Base-by-base conservation (phyloP, 2,113 vertebrate genomes). In the Neoarius graeffei region DNA sequence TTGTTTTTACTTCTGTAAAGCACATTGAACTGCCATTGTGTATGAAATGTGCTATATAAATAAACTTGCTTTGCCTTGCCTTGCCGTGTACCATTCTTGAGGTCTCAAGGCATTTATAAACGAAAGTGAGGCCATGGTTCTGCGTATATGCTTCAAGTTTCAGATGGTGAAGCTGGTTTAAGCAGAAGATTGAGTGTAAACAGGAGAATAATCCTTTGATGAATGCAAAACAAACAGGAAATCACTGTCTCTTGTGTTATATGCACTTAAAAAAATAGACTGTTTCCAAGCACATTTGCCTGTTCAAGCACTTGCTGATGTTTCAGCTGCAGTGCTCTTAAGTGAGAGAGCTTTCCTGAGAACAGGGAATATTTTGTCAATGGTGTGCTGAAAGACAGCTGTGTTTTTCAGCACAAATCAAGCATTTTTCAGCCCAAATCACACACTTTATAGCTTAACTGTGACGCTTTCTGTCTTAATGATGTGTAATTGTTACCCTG, bases 381-480 rank as follows among this genome's bases (percentile, higher is more conserved):
- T 25, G 10, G 11, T 60, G 64, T 73, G 50, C 35, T 71, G 52
- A 73, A 42, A 87, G 86, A 71, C 66, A 73, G 67, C 42, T 50
- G 4, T 81, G 77, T 48, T 82, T 57, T 56, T 71, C 15, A 73
- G 35, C 35, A 42, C 35, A 42, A 42, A 42, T 85, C 35, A 17
- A 62, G 35, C 69, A 85, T 62, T 85, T 59, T 74, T 27, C 27
- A 76, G 30, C 4, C 67, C 48, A 42, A 15, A 54, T 50, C 42
- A 25, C 20, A 66, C 14, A 86, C 20, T 79, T 62, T 86, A 73
- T 42, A 35, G 30, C 69, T 73, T 52, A 48, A 86, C 11, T 81
- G 15, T n/a, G 13, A 25, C 67, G 23, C 23, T 83, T 59, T 82
- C 8, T 19, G n/a, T 56, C 56, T 83, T 10, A 42, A n/a, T 69